A percentile compares a stretch with the other conserved stretches of the same genome.
Evolutionary conservation across 2,888 invertebrate species (phyloP).

Genomic region (Adela reaumurella): DNA sequence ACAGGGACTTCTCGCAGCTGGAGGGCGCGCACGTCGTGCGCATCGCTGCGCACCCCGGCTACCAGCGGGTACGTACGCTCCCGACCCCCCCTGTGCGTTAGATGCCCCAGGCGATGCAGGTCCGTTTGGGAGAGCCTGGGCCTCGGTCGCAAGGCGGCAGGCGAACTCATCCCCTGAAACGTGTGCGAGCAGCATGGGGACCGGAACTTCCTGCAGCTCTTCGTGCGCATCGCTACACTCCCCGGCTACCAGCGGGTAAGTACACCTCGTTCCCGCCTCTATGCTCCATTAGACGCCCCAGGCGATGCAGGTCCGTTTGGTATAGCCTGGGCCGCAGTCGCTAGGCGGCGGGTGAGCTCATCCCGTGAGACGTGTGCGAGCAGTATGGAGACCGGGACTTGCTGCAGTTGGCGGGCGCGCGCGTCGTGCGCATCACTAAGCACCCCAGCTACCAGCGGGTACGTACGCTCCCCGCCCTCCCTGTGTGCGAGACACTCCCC

Average conservation of each 20-base stretch:
- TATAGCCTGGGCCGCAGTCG: slow-evolving; percentile 82
- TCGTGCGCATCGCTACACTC: slow-evolving; percentile 97
- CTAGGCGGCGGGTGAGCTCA: slow-evolving; percentile 92
- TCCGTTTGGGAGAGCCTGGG: slow-evolving; percentile 76
- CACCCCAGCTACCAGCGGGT: slow-evolving; percentile 95
- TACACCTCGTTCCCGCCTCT: too few relatives aligned
- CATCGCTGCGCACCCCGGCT: slow-evolving; percentile 97
- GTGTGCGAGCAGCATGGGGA: slow-evolving; percentile 95
- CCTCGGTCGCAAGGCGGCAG: slow-evolving; percentile 86
- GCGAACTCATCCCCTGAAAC: slow-evolving; percentile 99
- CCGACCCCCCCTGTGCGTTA: too few relatives aligned
- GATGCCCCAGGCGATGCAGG: slow-evolving; percentile 26
- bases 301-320: slow-evolving; percentile 66
- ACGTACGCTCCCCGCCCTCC: too few relatives aligned
- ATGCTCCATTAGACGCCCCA: too few relatives aligned
- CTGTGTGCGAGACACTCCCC: too few relatives aligned
- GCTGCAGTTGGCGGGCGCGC: slow-evolving; percentile 82
- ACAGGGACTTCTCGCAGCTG: slow-evolving; percentile 87
- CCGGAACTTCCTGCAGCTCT: slow-evolving; percentile 84
- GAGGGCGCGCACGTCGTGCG: slow-evolving; percentile 89
- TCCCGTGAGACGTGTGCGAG: slow-evolving; percentile 98
- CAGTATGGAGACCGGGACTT: slow-evolving; percentile 95
- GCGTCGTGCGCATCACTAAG: slow-evolving; percentile 94
- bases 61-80: slow-evolving; percentile 70
- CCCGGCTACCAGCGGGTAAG: slow-evolving; percentile 90